phyloP scores from a whole-genome alignment of 2,797 vertebrate species.

The Numenius phaeopus region DNA sequence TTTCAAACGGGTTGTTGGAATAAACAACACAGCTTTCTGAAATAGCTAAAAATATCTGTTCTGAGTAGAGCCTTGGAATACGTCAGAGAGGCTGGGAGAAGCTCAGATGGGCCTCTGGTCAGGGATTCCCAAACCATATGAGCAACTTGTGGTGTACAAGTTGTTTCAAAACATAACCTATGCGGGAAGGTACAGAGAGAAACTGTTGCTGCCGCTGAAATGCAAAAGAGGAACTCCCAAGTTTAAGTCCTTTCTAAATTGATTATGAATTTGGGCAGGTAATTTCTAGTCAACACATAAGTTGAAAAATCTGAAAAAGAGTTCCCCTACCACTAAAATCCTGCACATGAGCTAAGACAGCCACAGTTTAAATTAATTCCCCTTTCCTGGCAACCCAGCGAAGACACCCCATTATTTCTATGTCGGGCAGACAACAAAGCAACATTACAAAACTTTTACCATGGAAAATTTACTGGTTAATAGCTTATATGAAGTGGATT shows the following conservation, averaged over 20 bases:
- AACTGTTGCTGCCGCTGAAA: neutral
- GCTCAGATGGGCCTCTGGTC: neutral
- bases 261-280: neutral
- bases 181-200: neutral
- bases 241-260: neutral
- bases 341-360: neutral
- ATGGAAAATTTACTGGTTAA: neutral
- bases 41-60: neutral
- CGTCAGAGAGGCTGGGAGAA: neutral
- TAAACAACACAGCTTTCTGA: conserved; percentile 1
- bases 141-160: neutral
- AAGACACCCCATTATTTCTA: neutral
- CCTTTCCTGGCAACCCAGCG: neutral
- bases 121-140: neutral
- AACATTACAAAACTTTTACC: neutral
- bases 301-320: neutral
- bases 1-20: neutral
- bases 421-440: neutral
- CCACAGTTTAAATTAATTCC: neutral
- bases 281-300: neutral
- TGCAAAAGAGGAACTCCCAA: neutral
- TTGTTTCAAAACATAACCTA: neutral
- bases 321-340: neutral
- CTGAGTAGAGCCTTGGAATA: neutral
- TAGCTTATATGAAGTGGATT: neutral